Percentiles rank a stretch among this genome's conserved stretches.
Evolutionary conservation across 2,888 invertebrate genomes (phyloP).

Genomic region (Latrodectus elegans): DNA sequence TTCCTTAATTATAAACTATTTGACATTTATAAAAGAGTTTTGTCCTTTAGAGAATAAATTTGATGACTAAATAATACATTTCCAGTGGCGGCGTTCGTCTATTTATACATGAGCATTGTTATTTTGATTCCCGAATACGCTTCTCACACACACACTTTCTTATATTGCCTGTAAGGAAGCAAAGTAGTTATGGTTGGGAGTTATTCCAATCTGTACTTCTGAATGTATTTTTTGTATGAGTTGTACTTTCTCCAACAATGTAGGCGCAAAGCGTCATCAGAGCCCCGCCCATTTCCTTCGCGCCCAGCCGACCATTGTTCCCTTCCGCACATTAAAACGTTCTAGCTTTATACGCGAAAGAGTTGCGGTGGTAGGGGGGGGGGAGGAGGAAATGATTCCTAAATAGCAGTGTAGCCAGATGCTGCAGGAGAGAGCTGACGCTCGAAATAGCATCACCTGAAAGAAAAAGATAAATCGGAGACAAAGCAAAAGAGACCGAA

Average conservation of each 20-base stretch:
- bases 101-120: too few species aligned
- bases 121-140: too few species aligned
- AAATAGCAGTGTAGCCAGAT: conserved; percentile 62
- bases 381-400: conserved; percentile 33
- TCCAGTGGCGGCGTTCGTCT: too few species aligned
- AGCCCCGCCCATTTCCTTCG: conserved; percentile 4
- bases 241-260: neutral
- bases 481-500: conserved; percentile 50
- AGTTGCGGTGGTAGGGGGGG: conserved; percentile 31
- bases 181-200: too few species aligned
- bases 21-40: too few species aligned
- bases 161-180: too few species aligned
- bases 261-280: neutral
- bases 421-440: conserved; percentile 28
- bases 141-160: too few species aligned
- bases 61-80: too few species aligned
- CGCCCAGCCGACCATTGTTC: conserved; percentile 34
- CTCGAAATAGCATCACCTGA: conserved; percentile 66
- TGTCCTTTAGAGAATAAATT: too few species aligned
- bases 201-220: too few species aligned
- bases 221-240: neutral
- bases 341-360: conserved; percentile 47
- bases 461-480: conserved; percentile 65
- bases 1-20: too few species aligned
- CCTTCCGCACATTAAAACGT: conserved; percentile 30